Percentiles rank a stretch among this genome's conserved stretches.
phyloP scores from a whole-genome alignment of 2,888 invertebrate species.

The Scaeva pyrastri region DNA sequence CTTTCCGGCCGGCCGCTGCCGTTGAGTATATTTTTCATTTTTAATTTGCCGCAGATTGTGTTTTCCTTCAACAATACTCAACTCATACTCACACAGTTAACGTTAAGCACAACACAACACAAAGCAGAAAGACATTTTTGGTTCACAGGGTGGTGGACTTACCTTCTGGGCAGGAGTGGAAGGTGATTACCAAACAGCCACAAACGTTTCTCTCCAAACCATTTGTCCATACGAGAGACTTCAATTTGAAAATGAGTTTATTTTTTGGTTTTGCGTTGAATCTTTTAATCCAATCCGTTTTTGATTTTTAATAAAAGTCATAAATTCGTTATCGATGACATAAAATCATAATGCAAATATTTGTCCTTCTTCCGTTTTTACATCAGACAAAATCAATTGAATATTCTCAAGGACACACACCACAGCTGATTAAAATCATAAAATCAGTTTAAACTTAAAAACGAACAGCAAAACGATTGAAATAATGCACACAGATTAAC shows the following conservation, averaged over 20 bases:
- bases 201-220: slow-evolving; percentile 95
- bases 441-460: slow-evolving; percentile 28
- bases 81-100: not conserved
- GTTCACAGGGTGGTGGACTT: slow-evolving; percentile 78
- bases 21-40: slow-evolving; percentile 43
- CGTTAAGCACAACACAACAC: no score
- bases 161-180: slow-evolving; percentile 93
- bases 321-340: not conserved
- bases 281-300: slow-evolving; percentile 15
- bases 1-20: no score
- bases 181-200: slow-evolving; percentile 96
- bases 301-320: not conserved
- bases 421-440: slow-evolving; percentile 46
- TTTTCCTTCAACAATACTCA: slow-evolving; percentile 33
- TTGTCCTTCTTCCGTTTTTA: not conserved
- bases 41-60: slow-evolving; percentile 53
- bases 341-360: slow-evolving; percentile 9
- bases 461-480: slow-evolving; percentile 37
- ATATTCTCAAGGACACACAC: not conserved
- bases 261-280: not conserved
- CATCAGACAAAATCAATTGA: not conserved
- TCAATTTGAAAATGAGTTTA: slow-evolving; percentile 26
- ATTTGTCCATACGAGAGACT: slow-evolving; percentile 91
- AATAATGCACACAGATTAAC: slow-evolving; percentile 29
- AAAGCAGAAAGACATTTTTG: not conserved